These are phyloP conservation scores for Botrylloides violaceus DNA, from an alignment of 23 tunicate species.

Conservation along the genomic window DNA sequence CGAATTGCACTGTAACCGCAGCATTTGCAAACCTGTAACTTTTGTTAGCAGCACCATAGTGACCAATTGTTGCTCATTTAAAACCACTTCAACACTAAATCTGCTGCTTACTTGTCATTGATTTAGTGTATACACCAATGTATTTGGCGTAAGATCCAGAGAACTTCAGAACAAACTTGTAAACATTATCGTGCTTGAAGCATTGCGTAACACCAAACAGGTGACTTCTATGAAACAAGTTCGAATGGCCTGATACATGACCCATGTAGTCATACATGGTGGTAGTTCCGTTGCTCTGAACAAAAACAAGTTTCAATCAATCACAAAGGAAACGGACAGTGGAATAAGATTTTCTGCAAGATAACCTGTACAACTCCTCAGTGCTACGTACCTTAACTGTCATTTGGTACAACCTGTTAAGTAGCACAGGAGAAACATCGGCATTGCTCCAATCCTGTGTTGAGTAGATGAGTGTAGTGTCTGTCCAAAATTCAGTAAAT, in stretches of 20 bases:
- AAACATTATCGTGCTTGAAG: not conserved
- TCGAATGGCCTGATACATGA: not conserved
- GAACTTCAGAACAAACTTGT: constrained; percentile 13
- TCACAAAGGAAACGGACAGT: not conserved
- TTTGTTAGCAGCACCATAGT: too few species aligned
- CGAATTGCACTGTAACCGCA: too few species aligned
- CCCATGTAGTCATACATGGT: not conserved
- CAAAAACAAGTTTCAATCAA: not conserved
- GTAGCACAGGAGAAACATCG: not conserved
- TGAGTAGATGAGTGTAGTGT: not conserved
- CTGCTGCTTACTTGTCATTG: not conserved
- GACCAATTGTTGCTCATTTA: too few species aligned
- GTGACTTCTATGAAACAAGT: not conserved
- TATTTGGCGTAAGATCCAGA: not conserved
- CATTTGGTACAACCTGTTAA: not conserved
- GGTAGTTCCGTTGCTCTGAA: constrained; percentile 1
- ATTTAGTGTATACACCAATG: not conserved
- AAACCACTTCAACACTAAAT: too few species aligned
- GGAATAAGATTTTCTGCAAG: not conserved
- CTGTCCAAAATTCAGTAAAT: not conserved
- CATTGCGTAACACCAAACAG: constrained; percentile 2
- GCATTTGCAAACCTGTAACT: too few species aligned
- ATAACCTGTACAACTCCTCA: too few species aligned
- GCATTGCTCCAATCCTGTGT: constrained; percentile 4
- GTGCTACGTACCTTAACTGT: not conserved